These are phyloP conservation scores for Falco novaeseelandiae DNA, from an alignment of 2,797 vertebrate species.

Conservation along the genomic window DNA sequence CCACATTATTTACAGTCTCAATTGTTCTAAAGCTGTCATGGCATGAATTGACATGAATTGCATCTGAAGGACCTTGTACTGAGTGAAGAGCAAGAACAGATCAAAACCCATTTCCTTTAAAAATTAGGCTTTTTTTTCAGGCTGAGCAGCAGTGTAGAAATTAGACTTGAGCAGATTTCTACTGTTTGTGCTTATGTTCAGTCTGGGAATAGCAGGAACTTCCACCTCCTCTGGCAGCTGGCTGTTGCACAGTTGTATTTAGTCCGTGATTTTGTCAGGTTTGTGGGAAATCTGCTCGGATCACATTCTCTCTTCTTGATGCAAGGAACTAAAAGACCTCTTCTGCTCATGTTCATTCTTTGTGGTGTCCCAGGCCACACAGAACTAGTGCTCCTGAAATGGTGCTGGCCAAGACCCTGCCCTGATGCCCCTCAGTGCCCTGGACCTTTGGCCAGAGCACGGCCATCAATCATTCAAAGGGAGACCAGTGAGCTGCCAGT, in stretches of 20 bases:
- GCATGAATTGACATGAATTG: background rate
- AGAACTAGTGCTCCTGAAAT: background rate
- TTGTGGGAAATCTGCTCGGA: background rate
- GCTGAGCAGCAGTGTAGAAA: background rate
- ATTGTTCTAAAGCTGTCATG: background rate
- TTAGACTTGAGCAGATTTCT: background rate
- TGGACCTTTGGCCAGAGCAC: background rate
- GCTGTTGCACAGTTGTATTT: background rate
- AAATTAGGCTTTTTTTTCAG: background rate
- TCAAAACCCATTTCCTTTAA: background rate
- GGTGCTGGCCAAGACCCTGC: background rate
- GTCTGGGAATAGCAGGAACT: background rate
- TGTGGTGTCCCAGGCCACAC: background rate
- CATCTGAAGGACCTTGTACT: background rate
- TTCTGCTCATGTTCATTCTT: background rate
- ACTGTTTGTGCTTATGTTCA: background rate
- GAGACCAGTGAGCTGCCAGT: background rate
- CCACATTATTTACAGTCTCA: background rate
- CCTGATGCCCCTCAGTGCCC: background rate
- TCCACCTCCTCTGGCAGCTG: slow-evolving; percentile 2
- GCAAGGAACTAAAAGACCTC: background rate
- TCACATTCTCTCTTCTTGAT: background rate
- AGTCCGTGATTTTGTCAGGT: background rate
- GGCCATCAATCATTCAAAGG: background rate
- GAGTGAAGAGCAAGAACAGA: background rate